Base-by-base conservation (phyloP, 1,140 invertebrate species). In the Berghia stephanieae region DNA sequence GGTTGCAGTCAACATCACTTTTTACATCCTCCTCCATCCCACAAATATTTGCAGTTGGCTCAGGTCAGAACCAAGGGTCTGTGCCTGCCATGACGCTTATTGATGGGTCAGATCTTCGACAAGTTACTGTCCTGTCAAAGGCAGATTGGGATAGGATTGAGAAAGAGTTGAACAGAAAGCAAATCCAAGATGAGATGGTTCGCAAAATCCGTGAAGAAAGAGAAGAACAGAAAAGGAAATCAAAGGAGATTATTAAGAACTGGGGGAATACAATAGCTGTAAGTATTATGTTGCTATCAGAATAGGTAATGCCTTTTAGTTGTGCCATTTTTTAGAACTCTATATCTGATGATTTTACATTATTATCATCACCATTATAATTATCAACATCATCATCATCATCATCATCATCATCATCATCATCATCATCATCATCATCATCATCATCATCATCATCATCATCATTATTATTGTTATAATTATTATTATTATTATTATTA, bases 181-280 rank as follows among this genome's bases (percentile, higher is more conserved):
- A 88, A 75, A 85, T 89, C 36, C 83, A 89, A 79, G 85, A 86
- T 68, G 87, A 89, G 52, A 81, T 78, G 69, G 67, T 84, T 27
- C 76, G 81, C n/a, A 84, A 81, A 78, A 81, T 83, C 2, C 74
- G 79, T 8, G 86, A 83, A 68, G 86, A 87, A 63, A 86, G 81
- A 67, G 86, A 88, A 67, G 79, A 81, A 36, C 78, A 82, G 52
- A 88, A 85, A 73, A 80, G 87, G 40, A 83, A 82, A 42, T 89
- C 88, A 36, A 84, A 87, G 74, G 86, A 89, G 55, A 80, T 88
- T 31, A 86, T 89, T 8, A 85, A 89, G 79, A 84, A 87, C 71
- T 90, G 89, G 89, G 81, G 85, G 60, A 89, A 90, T 69, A 90
- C 89, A 55, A 84, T 90, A 78, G 82, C 79, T 71, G 89, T 90